A percentile compares a stretch with the other conserved stretches of the same genome.
These are phyloP conservation scores for Verasper variegatus DNA, from an alignment of 2,113 vertebrate species.

Conservation along the genomic window DNA sequence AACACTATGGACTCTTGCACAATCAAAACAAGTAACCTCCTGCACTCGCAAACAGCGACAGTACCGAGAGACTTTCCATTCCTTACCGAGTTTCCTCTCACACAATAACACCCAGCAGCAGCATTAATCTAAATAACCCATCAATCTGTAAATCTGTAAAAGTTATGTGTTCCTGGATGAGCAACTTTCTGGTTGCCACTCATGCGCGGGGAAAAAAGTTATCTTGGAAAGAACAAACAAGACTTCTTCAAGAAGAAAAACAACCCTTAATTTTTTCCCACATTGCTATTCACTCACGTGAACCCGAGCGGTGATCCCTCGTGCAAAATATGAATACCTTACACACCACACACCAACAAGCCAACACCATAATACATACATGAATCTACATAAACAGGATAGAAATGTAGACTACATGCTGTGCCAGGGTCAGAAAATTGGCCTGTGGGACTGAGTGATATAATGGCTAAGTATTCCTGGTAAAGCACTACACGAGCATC, in stretches of 20 bases:
- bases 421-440: conserved; percentile 75
- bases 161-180: conserved; percentile 18
- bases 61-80: conserved; percentile 23
- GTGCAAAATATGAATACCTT: conserved; percentile 63
- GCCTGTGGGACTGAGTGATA: conserved; percentile 77
- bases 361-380: conserved; percentile 71
- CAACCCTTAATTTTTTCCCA: not conserved
- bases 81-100: not conserved
- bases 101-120: conserved; percentile 28
- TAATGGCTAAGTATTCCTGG: conserved; percentile 81
- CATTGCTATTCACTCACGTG: conserved; percentile 19
- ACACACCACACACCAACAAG: conserved; percentile 59
- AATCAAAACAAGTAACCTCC: conserved; percentile 57
- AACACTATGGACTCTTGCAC: conserved; percentile 45
- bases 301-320: conserved; percentile 56
- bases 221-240: conserved; percentile 29
- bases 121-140: conserved; percentile 38
- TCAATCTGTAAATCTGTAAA: conserved; percentile 28
- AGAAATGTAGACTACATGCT: conserved; percentile 64
- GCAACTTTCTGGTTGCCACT: conserved; percentile 42
- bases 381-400: conserved; percentile 75
- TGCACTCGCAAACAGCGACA: conserved; percentile 46
- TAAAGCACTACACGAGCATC: conserved; percentile 76
- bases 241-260: not conserved
- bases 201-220: conserved; percentile 32